phyloP scores from a whole-genome alignment of 2,797 vertebrate species.

The Lates japonicus region DNA sequence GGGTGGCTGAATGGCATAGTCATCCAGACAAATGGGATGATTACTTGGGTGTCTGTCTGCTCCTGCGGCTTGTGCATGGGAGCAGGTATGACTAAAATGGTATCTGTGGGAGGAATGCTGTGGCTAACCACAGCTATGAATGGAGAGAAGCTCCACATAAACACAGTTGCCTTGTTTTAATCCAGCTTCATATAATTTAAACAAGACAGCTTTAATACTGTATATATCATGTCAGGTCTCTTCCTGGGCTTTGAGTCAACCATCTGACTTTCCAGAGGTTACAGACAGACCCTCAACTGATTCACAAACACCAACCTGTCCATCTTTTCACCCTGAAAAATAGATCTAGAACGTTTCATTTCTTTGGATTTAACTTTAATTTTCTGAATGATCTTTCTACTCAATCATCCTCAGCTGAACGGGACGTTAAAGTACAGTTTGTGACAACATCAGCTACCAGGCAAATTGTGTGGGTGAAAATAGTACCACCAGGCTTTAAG shows the following conservation, averaged over 20 bases:
- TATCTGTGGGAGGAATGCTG: slow-evolving; percentile 73
- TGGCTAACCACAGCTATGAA: slow-evolving; percentile 77
- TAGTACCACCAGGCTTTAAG: slow-evolving; percentile 34
- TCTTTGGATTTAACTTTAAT: slow-evolving; percentile 27
- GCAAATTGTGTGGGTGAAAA: slow-evolving; percentile 47
- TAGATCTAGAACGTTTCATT: slow-evolving; percentile 1
- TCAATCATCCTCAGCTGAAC: slow-evolving; percentile 15
- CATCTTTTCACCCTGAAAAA: slow-evolving; percentile 20
- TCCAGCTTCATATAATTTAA: slow-evolving; percentile 63
- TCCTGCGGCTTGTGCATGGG: slow-evolving; percentile 57
- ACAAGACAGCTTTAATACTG: slow-evolving; percentile 62
- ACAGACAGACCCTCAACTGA: slow-evolving; percentile 3
- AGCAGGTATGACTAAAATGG: slow-evolving; percentile 76
- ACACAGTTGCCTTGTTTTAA: slow-evolving; percentile 68
- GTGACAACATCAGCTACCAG: slow-evolving; percentile 32
- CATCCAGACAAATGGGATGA: slow-evolving; percentile 67
- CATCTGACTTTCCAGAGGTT: slow-evolving; percentile 34
- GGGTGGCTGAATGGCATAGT: slow-evolving; percentile 63
- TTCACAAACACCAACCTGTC: slow-evolving; percentile 35
- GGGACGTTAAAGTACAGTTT: background rate
- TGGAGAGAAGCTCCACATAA: slow-evolving; percentile 71
- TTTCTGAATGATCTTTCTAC: slow-evolving; percentile 1
- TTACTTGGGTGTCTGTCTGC: slow-evolving; percentile 72
- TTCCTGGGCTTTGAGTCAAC: slow-evolving; percentile 42
- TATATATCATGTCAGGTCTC: slow-evolving; percentile 52